Percentiles rank a stretch among this genome's conserved stretches.
phyloP scores from a whole-genome alignment of 2,113 vertebrate genomes.

The Nothoprocta pentlandii region DNA sequence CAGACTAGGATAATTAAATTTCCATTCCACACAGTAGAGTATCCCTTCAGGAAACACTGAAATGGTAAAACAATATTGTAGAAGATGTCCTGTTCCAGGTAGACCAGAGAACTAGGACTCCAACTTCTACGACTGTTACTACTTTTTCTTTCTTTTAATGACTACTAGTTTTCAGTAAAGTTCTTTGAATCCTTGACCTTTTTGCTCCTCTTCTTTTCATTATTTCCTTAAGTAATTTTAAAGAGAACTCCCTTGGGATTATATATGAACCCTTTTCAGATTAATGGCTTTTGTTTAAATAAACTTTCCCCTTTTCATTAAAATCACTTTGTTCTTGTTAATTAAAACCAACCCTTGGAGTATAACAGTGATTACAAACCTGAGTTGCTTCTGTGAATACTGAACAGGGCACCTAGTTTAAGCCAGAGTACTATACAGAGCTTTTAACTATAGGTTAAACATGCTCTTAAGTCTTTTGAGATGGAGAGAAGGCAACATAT shows the following conservation, averaged over 20 bases:
- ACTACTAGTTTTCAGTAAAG: neutral
- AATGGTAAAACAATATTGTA: neutral
- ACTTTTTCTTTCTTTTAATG: neutral
- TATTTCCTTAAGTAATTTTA: conserved; percentile 21
- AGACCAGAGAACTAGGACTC: neutral
- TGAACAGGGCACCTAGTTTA: neutral
- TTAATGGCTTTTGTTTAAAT: conserved; percentile 47
- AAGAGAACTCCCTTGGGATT: neutral
- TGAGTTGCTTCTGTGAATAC: neutral
- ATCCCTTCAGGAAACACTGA: neutral
- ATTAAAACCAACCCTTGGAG: conserved; percentile 54
- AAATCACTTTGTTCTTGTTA: conserved; percentile 46
- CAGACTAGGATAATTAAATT: neutral
- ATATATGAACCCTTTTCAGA: neutral
- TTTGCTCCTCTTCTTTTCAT: neutral
- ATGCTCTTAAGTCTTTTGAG: neutral
- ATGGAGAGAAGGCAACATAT: neutral
- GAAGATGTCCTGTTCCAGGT: neutral
- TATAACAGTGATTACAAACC: conserved; percentile 39
- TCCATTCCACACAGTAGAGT: neutral
- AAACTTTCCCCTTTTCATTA: conserved; percentile 26
- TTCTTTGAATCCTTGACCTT: conserved; percentile 2
- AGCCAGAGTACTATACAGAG: neutral
- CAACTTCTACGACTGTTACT: neutral
- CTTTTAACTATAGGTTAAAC: conserved; percentile 35